phyloP scores from a whole-genome alignment of 2,113 vertebrate genomes.

The Triplophysa tibetana region DNA sequence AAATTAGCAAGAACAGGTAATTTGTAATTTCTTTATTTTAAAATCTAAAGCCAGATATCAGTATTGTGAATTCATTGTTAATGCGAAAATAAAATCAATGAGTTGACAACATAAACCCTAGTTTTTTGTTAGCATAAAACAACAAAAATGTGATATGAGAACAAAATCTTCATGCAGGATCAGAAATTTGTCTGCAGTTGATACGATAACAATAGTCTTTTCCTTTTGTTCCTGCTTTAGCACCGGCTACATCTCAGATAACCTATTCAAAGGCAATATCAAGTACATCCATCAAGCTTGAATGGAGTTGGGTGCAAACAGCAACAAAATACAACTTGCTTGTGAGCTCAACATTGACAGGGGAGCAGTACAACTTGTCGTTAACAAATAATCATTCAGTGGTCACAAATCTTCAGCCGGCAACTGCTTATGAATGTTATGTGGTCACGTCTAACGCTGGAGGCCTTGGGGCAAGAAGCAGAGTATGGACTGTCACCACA shows the following conservation, averaged over 20 bases:
- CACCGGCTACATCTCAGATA: conserved; percentile 68
- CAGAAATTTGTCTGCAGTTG: conserved; percentile 2
- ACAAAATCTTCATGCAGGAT: neutral
- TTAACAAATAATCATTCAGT: conserved; percentile 40
- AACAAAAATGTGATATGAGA: neutral
- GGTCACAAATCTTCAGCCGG: conserved; percentile 59
- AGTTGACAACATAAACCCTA: neutral
- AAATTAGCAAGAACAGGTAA: conserved; percentile 63
- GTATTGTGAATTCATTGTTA: neutral
- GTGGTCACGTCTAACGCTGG: conserved; percentile 69
- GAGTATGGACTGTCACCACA: conserved; percentile 68
- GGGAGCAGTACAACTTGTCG: conserved; percentile 51
- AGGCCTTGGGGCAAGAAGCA: conserved; percentile 66
- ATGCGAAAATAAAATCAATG: neutral
- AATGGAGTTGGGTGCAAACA: conserved; percentile 64
- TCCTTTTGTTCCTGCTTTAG: conserved; percentile 53
- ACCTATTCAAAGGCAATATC: conserved; percentile 47
- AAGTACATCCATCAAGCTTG: conserved; percentile 63
- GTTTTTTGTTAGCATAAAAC: neutral
- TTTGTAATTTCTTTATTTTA: neutral
- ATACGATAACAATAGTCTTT: conserved; percentile 16
- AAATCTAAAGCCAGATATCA: neutral
- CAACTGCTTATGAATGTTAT: conserved; percentile 66
- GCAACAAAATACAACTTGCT: conserved; percentile 63
- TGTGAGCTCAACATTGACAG: conserved; percentile 45